A percentile compares a stretch with the other conserved stretches of the same genome.
phyloP scores from a whole-genome alignment of 1,140 invertebrate genomes.

The Megalopta genalis region DNA sequence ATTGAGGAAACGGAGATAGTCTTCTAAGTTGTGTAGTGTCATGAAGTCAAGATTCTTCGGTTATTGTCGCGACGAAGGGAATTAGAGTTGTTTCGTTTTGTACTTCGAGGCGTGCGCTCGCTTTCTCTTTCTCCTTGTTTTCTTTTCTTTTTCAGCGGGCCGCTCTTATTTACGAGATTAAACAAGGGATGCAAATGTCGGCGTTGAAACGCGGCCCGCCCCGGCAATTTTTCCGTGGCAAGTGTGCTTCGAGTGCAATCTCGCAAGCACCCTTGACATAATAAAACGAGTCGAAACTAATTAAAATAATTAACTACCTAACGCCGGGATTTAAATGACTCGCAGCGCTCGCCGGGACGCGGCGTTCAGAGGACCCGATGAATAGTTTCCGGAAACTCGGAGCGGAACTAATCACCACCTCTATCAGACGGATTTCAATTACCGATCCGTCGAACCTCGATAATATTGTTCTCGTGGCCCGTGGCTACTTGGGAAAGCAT shows the following conservation, averaged over 20 bases:
- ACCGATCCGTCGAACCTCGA: not conserved
- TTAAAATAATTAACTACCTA: conserved; percentile 19
- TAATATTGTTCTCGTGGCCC: not conserved
- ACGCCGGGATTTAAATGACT: not conserved
- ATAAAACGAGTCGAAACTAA: conserved; percentile 15
- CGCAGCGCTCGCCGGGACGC: too few relatives aligned
- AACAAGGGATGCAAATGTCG: not conserved
- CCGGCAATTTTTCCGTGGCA: not conserved
- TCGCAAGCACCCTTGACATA: not conserved
- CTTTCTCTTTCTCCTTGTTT: too few relatives aligned
- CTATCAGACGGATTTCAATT: not conserved
- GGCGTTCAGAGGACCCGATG: not conserved
- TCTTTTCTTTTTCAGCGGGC: not conserved
- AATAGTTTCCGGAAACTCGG: not conserved
- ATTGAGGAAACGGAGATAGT: not conserved
- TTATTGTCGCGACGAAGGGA: too few relatives aligned
- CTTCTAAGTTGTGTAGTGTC: too few relatives aligned
- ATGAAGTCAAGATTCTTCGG: too few relatives aligned
- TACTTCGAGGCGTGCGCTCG: too few relatives aligned
- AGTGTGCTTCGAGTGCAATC: conserved; percentile 8
- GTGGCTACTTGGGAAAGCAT: too few relatives aligned
- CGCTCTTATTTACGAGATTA: not conserved
- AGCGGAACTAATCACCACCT: not conserved
- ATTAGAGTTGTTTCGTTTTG: too few relatives aligned
- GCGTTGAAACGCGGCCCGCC: not conserved